These are phyloP conservation scores for Sebastes alutus DNA, from an alignment of 2,797 vertebrate genomes.

Conservation along the genomic window DNA sequence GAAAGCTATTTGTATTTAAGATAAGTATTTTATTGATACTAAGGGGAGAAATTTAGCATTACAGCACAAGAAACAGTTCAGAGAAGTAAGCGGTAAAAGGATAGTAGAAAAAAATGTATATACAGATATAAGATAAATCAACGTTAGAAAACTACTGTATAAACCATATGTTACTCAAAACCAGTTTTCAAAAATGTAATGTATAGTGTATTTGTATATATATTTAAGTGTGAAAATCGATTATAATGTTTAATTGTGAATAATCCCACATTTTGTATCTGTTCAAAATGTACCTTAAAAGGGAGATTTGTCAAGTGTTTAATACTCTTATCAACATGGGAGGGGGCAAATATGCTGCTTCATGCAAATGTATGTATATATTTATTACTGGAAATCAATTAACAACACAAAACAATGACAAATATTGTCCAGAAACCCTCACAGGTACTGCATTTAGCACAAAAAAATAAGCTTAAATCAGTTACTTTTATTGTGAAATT, in stretches of 20 bases:
- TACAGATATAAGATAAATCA: neutral
- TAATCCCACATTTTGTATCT: too few species aligned
- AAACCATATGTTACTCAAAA: neutral
- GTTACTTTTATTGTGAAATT: constrained; percentile 45
- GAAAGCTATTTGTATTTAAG: neutral
- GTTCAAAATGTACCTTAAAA: too few species aligned
- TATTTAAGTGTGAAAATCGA: accelerated
- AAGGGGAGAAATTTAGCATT: neutral
- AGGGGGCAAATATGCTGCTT: too few species aligned
- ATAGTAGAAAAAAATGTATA: neutral
- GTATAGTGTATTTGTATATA: neutral
- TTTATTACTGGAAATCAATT: too few species aligned
- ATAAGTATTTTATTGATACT: neutral
- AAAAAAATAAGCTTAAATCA: too few species aligned
- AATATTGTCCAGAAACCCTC: too few species aligned
- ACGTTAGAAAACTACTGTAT: neutral
- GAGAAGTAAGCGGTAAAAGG: neutral
- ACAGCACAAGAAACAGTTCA: neutral
- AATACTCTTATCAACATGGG: too few species aligned
- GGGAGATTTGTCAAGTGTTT: too few species aligned
- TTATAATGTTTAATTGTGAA: too few species aligned
- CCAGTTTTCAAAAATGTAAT: neutral
- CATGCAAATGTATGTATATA: too few species aligned
- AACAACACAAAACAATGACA: too few species aligned
- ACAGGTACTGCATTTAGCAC: too few species aligned